Percentiles rank a stretch among this genome's conserved stretches.
phyloP scores from a whole-genome alignment of 2,888 invertebrate genomes.

The Hirtodrosophila histrioides region DNA sequence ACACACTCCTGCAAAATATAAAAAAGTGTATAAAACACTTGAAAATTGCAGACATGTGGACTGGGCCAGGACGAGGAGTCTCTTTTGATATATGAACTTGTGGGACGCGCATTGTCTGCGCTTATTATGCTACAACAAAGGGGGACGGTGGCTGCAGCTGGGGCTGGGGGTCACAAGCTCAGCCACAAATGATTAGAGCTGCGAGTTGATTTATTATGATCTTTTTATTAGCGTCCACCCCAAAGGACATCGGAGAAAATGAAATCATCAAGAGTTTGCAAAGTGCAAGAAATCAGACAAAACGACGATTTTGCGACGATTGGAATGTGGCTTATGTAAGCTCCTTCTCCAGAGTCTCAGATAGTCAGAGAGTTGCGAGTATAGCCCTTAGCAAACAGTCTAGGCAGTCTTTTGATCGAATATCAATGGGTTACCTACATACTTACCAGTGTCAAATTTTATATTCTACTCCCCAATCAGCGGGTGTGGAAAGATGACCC shows the following conservation, averaged over 20 bases:
- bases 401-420: too few relatives aligned
- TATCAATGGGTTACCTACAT: too few relatives aligned
- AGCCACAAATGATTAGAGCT: slow-evolving; percentile 42
- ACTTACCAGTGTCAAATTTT: too few relatives aligned
- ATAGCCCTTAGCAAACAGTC: too few relatives aligned
- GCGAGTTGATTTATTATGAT: slow-evolving; percentile 66
- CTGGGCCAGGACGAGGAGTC: slow-evolving; percentile 18
- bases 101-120: slow-evolving; percentile 67
- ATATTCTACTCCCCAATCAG: too few relatives aligned
- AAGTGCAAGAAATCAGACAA: too few relatives aligned
- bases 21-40: slow-evolving; percentile 54
- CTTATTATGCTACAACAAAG: slow-evolving; percentile 54
- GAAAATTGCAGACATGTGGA: slow-evolving; percentile 69
- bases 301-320: too few relatives aligned
- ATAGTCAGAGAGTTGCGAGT: too few relatives aligned
- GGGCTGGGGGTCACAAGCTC: not conserved
- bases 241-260: slow-evolving; percentile 2
- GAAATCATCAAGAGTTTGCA: too few relatives aligned
- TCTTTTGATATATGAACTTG: slow-evolving; percentile 77
- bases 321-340: too few relatives aligned
- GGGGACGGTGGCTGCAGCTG: not conserved
- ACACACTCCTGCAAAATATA: slow-evolving; percentile 5
- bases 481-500: too few relatives aligned
- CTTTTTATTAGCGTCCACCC: slow-evolving; percentile 50
- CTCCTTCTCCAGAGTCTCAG: too few relatives aligned